These are phyloP conservation scores for Phylloscopus trochiloides DNA, from an alignment of 2,113 vertebrate species.

Conservation along the genomic window DNA sequence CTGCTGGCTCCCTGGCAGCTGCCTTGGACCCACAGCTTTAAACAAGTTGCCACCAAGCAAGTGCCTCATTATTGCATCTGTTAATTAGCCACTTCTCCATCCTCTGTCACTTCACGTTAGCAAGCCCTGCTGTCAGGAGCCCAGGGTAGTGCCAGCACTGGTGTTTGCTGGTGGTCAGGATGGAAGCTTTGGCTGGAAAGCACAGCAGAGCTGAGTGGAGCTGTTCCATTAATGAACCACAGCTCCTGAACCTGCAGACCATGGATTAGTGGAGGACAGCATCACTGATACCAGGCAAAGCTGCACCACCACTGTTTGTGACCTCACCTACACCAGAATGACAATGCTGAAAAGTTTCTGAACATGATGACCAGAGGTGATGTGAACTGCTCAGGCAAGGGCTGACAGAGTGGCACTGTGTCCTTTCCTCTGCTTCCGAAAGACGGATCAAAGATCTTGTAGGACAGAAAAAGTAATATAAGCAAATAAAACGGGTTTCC, in stretches of 20 bases:
- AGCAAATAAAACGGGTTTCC: background rate
- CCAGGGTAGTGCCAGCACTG: rapidly evolving
- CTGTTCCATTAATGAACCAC: rapidly evolving
- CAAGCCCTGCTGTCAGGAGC: background rate
- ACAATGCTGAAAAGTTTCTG: background rate
- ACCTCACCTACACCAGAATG: background rate
- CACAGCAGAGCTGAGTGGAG: background rate
- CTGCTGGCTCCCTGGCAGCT: rapidly evolving
- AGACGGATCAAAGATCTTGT: background rate
- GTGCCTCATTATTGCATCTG: background rate
- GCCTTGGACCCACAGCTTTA: background rate
- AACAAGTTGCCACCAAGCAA: background rate
- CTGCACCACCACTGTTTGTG: background rate
- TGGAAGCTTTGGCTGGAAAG: background rate
- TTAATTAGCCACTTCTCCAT: background rate
- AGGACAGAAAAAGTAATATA: background rate
- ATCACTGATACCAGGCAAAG: background rate
- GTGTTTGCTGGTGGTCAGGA: background rate
- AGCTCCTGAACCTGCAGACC: background rate
- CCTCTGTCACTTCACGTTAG: background rate
- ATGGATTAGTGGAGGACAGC: background rate
- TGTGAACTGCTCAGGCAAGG: background rate
- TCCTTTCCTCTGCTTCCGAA: background rate
- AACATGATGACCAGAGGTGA: background rate
- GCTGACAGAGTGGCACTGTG: background rate